These are phyloP conservation scores for Lepidurus arcticus DNA, from an alignment of 1,140 invertebrate species.

Conservation along the genomic window DNA sequence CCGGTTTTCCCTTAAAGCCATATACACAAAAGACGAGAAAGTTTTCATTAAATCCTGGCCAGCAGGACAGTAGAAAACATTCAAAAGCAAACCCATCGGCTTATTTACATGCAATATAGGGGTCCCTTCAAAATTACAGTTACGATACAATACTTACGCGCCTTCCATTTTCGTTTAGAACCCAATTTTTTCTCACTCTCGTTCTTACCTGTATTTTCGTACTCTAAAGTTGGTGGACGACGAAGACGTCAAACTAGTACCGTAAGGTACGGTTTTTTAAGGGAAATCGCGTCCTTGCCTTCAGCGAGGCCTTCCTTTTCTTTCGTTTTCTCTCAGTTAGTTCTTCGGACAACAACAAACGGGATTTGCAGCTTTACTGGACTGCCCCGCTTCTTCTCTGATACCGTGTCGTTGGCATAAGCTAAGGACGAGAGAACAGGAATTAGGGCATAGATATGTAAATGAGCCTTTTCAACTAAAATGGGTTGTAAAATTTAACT, in stretches of 20 bases:
- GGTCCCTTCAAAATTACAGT: neutral
- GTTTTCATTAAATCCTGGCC: neutral
- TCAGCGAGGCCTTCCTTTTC: constrained; percentile 6
- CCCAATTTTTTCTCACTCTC: neutral
- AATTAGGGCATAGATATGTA: constrained; percentile 14
- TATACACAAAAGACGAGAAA: too few species aligned
- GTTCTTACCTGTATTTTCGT: neutral
- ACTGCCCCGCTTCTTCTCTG: neutral
- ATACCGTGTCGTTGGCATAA: constrained; percentile 2
- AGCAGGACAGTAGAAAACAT: neutral
- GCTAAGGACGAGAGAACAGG: constrained; percentile 5
- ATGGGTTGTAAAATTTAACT: constrained; percentile 17
- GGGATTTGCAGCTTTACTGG: constrained; percentile 6
- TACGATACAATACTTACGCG: neutral
- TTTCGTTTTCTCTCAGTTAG: neutral
- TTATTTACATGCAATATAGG: neutral
- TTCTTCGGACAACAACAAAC: neutral
- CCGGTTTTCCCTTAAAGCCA: too few species aligned
- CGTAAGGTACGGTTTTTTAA: constrained; percentile 7
- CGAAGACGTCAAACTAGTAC: constrained; percentile 21
- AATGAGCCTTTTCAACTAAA: neutral
- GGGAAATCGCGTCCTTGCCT: constrained; percentile 16
- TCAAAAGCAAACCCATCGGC: neutral
- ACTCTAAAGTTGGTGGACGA: neutral
- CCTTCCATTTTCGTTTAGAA: neutral